Conservation (phyloP, 2,888 invertebrate genomes). For the Cephus sareptanus region DNA sequence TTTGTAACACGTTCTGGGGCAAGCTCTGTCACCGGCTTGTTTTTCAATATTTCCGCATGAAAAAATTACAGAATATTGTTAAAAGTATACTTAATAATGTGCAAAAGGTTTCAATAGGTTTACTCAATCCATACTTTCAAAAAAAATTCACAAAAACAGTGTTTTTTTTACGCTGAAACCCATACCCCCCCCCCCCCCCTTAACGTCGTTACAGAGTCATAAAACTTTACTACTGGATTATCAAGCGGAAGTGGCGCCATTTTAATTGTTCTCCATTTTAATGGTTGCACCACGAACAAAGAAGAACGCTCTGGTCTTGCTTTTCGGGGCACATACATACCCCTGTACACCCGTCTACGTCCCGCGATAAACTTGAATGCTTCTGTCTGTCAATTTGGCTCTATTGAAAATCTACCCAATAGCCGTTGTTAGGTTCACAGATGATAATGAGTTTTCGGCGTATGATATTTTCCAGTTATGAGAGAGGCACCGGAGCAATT, state of each 20-base stretch:
- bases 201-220: background rate
- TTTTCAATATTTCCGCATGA: too few relatives aligned
- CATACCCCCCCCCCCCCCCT: too few relatives aligned
- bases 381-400: background rate
- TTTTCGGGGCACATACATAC: background rate
- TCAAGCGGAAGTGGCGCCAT: background rate
- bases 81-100: too few relatives aligned
- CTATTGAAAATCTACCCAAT: background rate
- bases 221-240: slow-evolving; percentile 1
- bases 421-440: background rate
- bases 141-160: too few relatives aligned
- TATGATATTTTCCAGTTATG: slow-evolving; percentile 3
- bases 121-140: too few relatives aligned
- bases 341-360: background rate
- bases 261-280: slow-evolving; percentile 1
- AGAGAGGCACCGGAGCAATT: background rate
- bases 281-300: background rate
- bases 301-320: background rate
- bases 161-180: too few relatives aligned
- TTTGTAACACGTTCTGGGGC: too few relatives aligned
- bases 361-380: background rate
- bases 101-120: too few relatives aligned
- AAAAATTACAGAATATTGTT: too few relatives aligned
- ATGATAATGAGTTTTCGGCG: background rate
- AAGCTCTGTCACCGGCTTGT: too few relatives aligned